phyloP scores from a whole-genome alignment of 2,113 vertebrate species.

The Pituophis catenifer region DNA sequence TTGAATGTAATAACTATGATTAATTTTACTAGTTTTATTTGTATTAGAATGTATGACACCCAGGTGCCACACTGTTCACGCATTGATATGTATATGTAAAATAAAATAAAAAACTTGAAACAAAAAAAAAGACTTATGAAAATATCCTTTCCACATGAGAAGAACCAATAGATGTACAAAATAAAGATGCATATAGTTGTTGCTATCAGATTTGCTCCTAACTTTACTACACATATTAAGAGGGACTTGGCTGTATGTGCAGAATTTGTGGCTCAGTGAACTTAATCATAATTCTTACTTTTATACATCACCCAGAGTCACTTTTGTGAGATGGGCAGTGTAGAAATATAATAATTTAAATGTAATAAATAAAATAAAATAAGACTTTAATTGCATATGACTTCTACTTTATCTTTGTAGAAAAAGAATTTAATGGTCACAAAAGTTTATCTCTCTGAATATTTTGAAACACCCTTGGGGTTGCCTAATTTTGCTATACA shows the following conservation, averaged over 20 bases:
- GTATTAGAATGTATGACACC: no score
- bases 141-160: neutral
- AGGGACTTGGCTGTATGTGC: neutral
- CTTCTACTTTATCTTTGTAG: neutral
- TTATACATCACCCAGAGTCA: no score
- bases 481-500: neutral
- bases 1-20: no score
- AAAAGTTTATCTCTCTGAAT: neutral
- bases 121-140: neutral
- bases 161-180: neutral
- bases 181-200: neutral
- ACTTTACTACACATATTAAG: neutral
- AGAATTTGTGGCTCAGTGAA: neutral
- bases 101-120: no score
- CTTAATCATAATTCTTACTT: neutral
- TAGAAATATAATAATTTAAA: no score
- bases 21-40: no score
- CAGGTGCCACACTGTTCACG: no score
- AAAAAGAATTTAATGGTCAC: neutral
- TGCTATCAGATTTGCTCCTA: neutral
- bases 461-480: neutral
- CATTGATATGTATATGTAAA: no score
- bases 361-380: no score
- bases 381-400: neutral
- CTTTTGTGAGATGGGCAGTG: no score